Base-by-base conservation (phyloP, 2,888 invertebrate genomes). In the Tholera decimalis region DNA sequence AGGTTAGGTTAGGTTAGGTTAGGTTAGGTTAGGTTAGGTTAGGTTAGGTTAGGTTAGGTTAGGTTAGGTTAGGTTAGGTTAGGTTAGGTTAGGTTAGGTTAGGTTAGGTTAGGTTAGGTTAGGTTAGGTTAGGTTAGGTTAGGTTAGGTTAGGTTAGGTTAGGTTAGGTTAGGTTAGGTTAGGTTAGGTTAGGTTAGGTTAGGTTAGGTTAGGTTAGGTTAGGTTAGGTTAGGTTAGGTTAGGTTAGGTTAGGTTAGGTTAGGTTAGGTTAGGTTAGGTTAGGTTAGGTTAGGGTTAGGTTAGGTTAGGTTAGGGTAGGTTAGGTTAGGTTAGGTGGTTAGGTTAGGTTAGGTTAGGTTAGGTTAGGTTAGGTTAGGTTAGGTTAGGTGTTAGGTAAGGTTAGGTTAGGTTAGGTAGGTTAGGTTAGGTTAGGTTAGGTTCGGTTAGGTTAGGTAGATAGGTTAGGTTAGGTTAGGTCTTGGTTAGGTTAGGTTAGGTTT, bases 361-460 rank as follows among this genome's bases (percentile, higher is more conserved):
- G 20, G 41, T 22, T 65, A 61, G 57, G 63, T 64, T 69, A 67
- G 67, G 60, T 66, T 66, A 61, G 70, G 70, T 70, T 79, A 70
- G 73, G 73, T 70, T 77, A 64, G 71, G 71, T 68, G 76, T 73
- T 73, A 70, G 73, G 71, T 75, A 73, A 70, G 76, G 72, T 73
- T 74, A 67, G 77, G 74, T 72, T 74, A 70, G 74, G 73, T 73
- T 73, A 64, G 74, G 61, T 64, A 60, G 71, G 79, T 79, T 76
- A 74, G 51, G 50, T 43, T 41, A 18, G 7, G 51, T 35, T 35
- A 35, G 33, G 33, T 35, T 35, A 35, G 33, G 33, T 35, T 35
- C n/a, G 37, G 37, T 39, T 39, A 39, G 37, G 37, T 39, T 39
- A 39, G 37, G 37, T 39, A 18, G 37, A 18, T 39, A 39, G 37